Evolutionary conservation across 1,140 invertebrate genomes (phyloP), one percentile per base, ranked within the genome.

Genomic region (Brachionus paranguensis): DNA sequence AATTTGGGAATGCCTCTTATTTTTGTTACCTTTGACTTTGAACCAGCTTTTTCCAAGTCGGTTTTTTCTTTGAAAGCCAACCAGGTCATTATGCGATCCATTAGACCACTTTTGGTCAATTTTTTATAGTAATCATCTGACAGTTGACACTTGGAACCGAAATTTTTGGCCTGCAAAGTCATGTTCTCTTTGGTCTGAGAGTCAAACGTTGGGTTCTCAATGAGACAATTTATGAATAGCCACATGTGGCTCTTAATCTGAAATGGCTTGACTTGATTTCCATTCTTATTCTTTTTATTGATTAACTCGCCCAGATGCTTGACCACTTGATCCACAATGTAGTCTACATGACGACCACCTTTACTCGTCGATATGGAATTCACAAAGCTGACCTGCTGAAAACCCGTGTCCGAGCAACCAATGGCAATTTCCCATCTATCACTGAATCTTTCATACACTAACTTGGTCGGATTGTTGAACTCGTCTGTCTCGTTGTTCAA

Each of bases 351-450:
- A 65, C 96, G 92, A 12, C 98, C 98, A 86, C 98, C 98, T 93
- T 99, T 99, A 7, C 95, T 96, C 0, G 98, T 99, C n/a, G 97
- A 96, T 87, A 99, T 99, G 85, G 96, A 98, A 90, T 99, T 99
- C 5, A 99, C 98, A 91, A 99, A 99, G 37, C 97, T 99, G 86
- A 98, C 94, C 91, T 99, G 97, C 88, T 98, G 96, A 89, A 98
- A 99, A 4, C 95, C 95, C 84, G 95, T 93, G 41, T 91, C 91
- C 60, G 96, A 99, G 1, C 95, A 88, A 33, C 95, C 93, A 4
- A 97, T 89, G 24, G 96, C 98, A 12, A 99, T 93, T 91, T 99
- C 97, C 98, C 98, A 99, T 47, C 98, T 91, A 24, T 94, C 93
- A 87, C 92, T 93, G 0, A 93, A 92, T 84, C 90, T 90, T 89